Conservation (phyloP, 1,140 invertebrate genomes). For the Eumaeus atala region DNA sequence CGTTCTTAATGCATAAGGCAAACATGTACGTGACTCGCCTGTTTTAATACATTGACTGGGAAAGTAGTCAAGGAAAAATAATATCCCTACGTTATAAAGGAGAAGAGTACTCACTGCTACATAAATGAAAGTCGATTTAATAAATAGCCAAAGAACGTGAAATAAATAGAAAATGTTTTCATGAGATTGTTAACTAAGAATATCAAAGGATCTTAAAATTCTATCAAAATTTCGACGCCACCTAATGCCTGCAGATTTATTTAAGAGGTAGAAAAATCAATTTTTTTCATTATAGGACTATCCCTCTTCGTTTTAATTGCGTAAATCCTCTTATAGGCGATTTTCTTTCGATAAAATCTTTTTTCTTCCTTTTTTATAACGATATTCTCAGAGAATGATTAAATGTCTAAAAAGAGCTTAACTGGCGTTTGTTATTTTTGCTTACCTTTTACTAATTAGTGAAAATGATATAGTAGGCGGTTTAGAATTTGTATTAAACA, state of each 20-base stretch:
- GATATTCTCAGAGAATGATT: slow-evolving; percentile 39
- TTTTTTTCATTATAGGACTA: slow-evolving; percentile 21
- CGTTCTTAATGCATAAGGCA: slow-evolving; percentile 17
- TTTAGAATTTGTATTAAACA: no score
- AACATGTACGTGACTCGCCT: slow-evolving; percentile 7
- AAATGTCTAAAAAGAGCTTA: slow-evolving; percentile 41
- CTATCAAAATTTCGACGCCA: slow-evolving; percentile 7
- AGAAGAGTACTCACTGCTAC: slow-evolving; percentile 3
- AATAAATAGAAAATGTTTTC: slow-evolving; percentile 2
- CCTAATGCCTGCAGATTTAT: slow-evolving; percentile 26
- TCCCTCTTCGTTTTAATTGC: slow-evolving; percentile 47
- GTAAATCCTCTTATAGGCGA: slow-evolving; percentile 50
- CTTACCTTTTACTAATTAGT: slow-evolving; percentile 24
- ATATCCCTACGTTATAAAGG: slow-evolving; percentile 8
- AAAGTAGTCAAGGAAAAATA: slow-evolving; percentile 8
- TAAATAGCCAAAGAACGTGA: slow-evolving; percentile 1
- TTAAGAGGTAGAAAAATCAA: slow-evolving; percentile 31
- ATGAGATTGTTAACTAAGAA: slow-evolving; percentile 8
- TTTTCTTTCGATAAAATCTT: slow-evolving; percentile 44
- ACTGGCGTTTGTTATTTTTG: slow-evolving; percentile 30
- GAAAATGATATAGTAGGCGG: background rate
- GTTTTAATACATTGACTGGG: background rate
- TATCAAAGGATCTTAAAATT: slow-evolving; percentile 13
- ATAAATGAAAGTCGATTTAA: slow-evolving; percentile 4
- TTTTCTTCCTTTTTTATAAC: slow-evolving; percentile 29